Evolutionary conservation across 2,797 vertebrate genomes (phyloP).

Genomic region (Microctenopoma lineatum): DNA sequence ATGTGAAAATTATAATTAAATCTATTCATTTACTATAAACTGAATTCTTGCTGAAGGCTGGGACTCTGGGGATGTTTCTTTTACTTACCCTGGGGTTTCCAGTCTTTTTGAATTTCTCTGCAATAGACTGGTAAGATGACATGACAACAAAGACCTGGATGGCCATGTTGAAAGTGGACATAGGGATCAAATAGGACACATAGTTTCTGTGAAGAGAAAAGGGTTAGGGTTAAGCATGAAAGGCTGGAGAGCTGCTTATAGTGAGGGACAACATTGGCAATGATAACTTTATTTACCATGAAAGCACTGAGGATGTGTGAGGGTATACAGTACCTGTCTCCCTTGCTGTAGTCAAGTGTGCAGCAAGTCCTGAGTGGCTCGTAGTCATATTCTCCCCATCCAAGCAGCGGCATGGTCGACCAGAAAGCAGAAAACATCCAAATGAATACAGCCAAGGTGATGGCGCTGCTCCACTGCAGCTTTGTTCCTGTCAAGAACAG

Average conservation of each 20-base stretch:
- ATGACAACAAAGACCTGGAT: conserved; percentile 91
- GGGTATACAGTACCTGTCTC: conserved; percentile 86
- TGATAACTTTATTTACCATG: neutral
- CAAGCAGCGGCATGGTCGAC: conserved; percentile 93
- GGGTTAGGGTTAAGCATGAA: neutral
- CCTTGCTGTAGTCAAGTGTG: conserved; percentile 92
- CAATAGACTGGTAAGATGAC: conserved; percentile 91
- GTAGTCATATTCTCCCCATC: conserved; percentile 95
- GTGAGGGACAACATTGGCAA: too few relatives aligned
- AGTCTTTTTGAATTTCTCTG: conserved; percentile 91
- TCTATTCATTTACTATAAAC: neutral
- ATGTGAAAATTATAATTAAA: neutral
- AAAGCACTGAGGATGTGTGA: neutral
- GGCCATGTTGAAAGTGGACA: conserved; percentile 92
- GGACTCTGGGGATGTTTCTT: neutral
- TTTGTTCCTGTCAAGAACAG: conserved; percentile 83
- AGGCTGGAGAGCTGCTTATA: neutral
- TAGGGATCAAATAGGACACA: conserved; percentile 90
- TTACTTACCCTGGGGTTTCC: conserved; percentile 87
- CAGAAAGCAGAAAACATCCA: conserved; percentile 95
- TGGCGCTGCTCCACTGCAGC: conserved; percentile 89
- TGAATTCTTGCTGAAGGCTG: neutral
- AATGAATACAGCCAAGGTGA: conserved; percentile 84
- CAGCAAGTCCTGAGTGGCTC: conserved; percentile 96
- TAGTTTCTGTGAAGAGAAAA: conserved; percentile 86